Conservation (phyloP, 2,888 invertebrate species). For the Phaedon cochleariae region DNA sequence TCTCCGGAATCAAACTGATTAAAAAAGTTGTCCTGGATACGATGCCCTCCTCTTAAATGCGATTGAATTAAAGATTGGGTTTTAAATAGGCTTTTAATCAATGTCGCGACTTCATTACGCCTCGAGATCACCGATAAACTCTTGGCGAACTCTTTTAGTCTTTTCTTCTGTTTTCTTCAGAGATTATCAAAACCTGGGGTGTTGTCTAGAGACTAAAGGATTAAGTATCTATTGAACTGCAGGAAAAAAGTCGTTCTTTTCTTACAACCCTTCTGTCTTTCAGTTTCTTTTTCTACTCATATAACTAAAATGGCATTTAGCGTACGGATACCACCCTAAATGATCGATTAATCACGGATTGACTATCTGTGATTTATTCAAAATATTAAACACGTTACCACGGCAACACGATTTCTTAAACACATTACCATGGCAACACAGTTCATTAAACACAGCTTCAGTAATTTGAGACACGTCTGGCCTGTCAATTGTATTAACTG, state of each 20-base stretch:
- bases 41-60: conserved; percentile 53
- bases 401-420: no score
- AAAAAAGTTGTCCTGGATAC: conserved; percentile 60
- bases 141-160: conserved; percentile 38
- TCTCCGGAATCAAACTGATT: conserved; percentile 61
- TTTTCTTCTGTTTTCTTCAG: conserved; percentile 35
- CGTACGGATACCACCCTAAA: no score
- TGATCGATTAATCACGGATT: no score
- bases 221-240: neutral
- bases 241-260: no score
- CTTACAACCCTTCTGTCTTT: neutral
- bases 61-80: conserved; percentile 63
- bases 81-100: conserved; percentile 61
- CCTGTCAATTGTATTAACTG: no score
- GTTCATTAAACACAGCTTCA: no score
- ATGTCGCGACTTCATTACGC: conserved; percentile 61
- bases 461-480: no score
- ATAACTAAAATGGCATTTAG: no score
- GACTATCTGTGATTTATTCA: no score
- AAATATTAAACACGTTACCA: no score
- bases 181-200: conserved; percentile 16
- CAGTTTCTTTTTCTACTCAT: no score
- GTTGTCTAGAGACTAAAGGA: neutral
- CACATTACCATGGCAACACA: no score
- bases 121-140: conserved; percentile 56